Base-by-base conservation (phyloP, 2,113 vertebrate genomes). In the Tringa solitaria region DNA sequence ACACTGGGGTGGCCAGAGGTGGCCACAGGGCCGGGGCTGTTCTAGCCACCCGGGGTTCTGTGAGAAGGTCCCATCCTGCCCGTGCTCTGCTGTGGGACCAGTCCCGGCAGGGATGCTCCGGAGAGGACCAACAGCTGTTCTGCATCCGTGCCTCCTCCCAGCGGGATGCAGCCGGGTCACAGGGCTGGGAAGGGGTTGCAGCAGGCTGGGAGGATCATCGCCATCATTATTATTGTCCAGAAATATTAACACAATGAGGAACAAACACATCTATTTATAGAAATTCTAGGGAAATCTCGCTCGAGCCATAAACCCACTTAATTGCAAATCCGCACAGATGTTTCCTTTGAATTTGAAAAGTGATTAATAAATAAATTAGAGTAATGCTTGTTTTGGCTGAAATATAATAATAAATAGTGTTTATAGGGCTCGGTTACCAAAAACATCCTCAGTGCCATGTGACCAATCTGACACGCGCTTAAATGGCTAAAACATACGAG, bases 281-380 rank as follows among this genome's bases (percentile, higher is more conserved):
- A 48, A 85, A 33, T 74, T 35, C 57, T 33, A 59, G 95, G 96
- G 79, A 96, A 93, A 86, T 93, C 91, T 96, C 9, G 1, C 94
- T 82, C 33, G 8, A 91, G 89, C 93, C 75, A 61, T 86, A 95
- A 87, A 59, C 35, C 63, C 74, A 76, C 80, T 96, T 85, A 89
- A 94, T 80, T 87, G 93, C 70, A 37, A 95, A 93, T 93, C 74
- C n/a, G 84, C 76, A 94, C 96, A 97, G 96, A 96, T 95, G 96
- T 95, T 97, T 94, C 94, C 64, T 88, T 97, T 90, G 80, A 89
- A 96, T 95, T 27, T 68, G 63, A 82, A 75, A 95, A 94, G 91
- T 92, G 96, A 93, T 96, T 97, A 96, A 96, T 97, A 95, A 95
- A 95, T 90, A 95, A 95, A 93, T 90, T 86, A 81, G 87, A 70